Percentiles rank a stretch among this genome's conserved stretches.
Evolutionary conservation across 2,888 invertebrate genomes (phyloP).

Genomic region (Camptogramma bilineatum): DNA sequence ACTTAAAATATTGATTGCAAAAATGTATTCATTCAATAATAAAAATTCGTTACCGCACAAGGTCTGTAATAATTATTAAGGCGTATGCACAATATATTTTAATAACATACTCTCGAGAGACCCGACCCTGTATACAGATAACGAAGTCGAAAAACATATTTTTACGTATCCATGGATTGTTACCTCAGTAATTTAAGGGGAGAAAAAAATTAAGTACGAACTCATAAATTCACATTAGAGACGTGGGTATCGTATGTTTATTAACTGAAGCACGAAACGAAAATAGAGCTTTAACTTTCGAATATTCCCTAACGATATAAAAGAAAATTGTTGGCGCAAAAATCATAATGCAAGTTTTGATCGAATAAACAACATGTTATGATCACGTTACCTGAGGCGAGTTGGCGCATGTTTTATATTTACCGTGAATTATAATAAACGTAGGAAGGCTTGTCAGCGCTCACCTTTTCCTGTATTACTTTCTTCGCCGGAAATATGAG

Average conservation of each 20-base stretch:
- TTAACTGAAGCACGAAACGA: slow-evolving; percentile 35
- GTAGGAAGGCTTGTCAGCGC: slow-evolving; percentile 48
- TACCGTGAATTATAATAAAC: slow-evolving; percentile 40
- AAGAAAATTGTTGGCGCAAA: slow-evolving; percentile 45
- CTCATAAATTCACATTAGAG: slow-evolving; percentile 46
- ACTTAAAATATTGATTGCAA: not conserved
- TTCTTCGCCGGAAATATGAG: slow-evolving; percentile 69
- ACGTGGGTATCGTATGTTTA: slow-evolving; percentile 36
- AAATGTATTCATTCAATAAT: slow-evolving; percentile 59
- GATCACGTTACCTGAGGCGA: slow-evolving; percentile 44
- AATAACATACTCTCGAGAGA: slow-evolving; percentile 80
- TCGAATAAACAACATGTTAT: slow-evolving; percentile 49
- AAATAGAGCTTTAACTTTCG: slow-evolving; percentile 34
- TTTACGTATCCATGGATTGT: slow-evolving; percentile 70
- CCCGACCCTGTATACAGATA: slow-evolving; percentile 69
- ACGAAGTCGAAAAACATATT: slow-evolving; percentile 76
- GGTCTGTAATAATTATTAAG: slow-evolving; percentile 64
- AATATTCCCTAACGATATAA: slow-evolving; percentile 35
- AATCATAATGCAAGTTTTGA: slow-evolving; percentile 48
- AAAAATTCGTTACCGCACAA: slow-evolving; percentile 55
- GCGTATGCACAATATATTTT: slow-evolving; percentile 81
- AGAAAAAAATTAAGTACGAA: slow-evolving; percentile 45
- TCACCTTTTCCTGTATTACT: slow-evolving; percentile 63
- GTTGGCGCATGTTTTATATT: slow-evolving; percentile 46
- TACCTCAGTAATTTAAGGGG: slow-evolving; percentile 55